Base-by-base conservation (phyloP, 2,888 invertebrate species). In the Melanchra persicariae region DNA sequence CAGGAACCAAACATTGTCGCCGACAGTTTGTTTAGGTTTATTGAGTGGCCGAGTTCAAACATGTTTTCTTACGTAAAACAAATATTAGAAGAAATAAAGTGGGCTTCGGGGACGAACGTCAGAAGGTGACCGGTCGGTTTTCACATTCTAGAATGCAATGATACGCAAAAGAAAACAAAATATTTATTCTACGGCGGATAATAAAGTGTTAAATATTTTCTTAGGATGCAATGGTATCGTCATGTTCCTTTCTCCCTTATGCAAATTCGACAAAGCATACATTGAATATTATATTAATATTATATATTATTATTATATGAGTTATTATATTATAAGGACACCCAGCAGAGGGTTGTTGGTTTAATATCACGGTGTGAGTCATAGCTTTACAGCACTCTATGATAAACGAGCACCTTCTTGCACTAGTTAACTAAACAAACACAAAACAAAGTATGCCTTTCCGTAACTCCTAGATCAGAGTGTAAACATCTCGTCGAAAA, bases 21-120 rank as follows among this genome's bases (percentile, higher is more conserved):
- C 30, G 63, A 64, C 45, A 61, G 71, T 70, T 67, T 68, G 63
- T 63, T 70, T 60, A 70, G 47, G 67, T 63, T 67, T 75, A 67
- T 75, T 77, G 63, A 82, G 82, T 77, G 60, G 55, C 52, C 66
- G 47, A 51, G 22, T 51, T 24, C 62, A 77, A 70, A 82, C 55
- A 64, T 52, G 63, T 63, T 82, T 52, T 60, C 65, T 81, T 63
- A 66, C 62, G 66, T 61, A 64, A 67, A 51, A 43, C 57, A 73
- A 80, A 80, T 79, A 73, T 82, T 83, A 63, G 74, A 57, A 62
- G 64, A 60, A 74, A 70, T 68, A 58, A 64, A 73, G 49, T 73
- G 69, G 69, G 49, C 26, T 73, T 77, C 49, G 47, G n/a, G 22
- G 22, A 37, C 45, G 57, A 15, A 57, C 45, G n/a, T 51, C 63